Evolutionary conservation across 1,140 invertebrate genomes (phyloP), one percentile per base, ranked within the genome.

Genomic region (Aphelenchoides avenae): DNA sequence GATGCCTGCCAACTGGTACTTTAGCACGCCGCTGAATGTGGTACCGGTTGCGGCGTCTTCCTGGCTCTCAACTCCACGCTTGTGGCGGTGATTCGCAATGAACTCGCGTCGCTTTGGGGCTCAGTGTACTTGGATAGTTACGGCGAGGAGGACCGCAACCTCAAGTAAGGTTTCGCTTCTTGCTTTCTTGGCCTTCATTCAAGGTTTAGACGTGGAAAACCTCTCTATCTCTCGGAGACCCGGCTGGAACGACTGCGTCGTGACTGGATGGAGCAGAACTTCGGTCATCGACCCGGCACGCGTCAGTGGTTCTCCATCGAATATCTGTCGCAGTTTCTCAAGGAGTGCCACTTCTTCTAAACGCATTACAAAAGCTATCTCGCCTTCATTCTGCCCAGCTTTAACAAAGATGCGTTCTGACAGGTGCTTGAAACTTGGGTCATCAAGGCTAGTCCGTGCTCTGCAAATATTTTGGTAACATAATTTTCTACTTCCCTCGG

Each of bases 241-340:
- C 20, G 48, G 11, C n/a, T 51, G 29, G 30, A 48, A 5, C 15
- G 48, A 40, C 41, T 51, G 15, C 3, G 26, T 26, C n/a, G 26
- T n/a, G 48, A 49, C 24, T 51, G 48, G 48, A 11, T 51, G 49
- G 30, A 48, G 15, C 48, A 51, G n/a, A 51, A 37, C 40, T 51
- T 51, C n/a, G n/a, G n/a, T n/a, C n/a, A n/a, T n/a, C n/a, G n/a
- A n/a, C n/a, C n/a, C n/a, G n/a, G n/a, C n/a, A n/a, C n/a, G n/a
- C n/a, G n/a, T n/a, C n/a, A n/a, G n/a, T n/a, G n/a, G n/a, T n/a
- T n/a, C n/a, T n/a, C n/a, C n/a, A n/a, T n/a, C n/a, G n/a, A n/a
- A n/a, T n/a, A n/a, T n/a, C n/a, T n/a, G n/a, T n/a, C n/a, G n/a
- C n/a, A n/a, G n/a, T n/a, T n/a, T n/a, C n/a, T n/a, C n/a, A n/a